phyloP scores from a whole-genome alignment of 2,888 invertebrate species.

The Halocaridina rubra region DNA sequence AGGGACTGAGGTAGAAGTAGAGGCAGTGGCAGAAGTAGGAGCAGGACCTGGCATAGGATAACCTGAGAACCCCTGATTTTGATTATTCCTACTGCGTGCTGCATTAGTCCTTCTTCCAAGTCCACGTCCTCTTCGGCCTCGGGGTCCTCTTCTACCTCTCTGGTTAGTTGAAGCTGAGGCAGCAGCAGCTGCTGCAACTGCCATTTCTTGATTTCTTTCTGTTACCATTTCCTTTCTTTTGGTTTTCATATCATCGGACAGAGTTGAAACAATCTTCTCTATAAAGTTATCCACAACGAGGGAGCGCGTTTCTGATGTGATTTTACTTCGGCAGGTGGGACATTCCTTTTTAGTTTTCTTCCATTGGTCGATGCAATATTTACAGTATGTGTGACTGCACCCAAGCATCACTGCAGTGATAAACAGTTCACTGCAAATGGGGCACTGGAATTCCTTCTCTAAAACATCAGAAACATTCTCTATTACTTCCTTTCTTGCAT shows the following conservation, averaged over 20 bases:
- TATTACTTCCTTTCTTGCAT: conserved; percentile 50
- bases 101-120: neutral
- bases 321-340: conserved; percentile 76
- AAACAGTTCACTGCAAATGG: conserved; percentile 81
- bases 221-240: conserved; percentile 73
- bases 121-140: conserved; percentile 31
- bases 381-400: conserved; percentile 83
- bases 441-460: conserved; percentile 80
- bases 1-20: neutral
- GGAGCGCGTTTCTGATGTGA: conserved; percentile 73
- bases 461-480: conserved; percentile 72
- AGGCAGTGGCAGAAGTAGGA: no score
- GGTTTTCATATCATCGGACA: conserved; percentile 74
- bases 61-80: no score
- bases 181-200: conserved; percentile 7
- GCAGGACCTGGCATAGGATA: no score
- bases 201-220: conserved; percentile 67
- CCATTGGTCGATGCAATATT: conserved; percentile 79
- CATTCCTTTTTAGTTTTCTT: conserved; percentile 78
- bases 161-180: neutral
- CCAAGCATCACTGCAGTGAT: conserved; percentile 77
- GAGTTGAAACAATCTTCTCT: conserved; percentile 76
- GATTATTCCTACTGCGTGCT: neutral
- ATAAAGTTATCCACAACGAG: conserved; percentile 80
- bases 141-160: neutral